Percentiles rank a stretch among this genome's conserved stretches.
These are phyloP conservation scores for Leptocoma aspasia DNA, from an alignment of 2,113 vertebrate species.

Conservation along the genomic window DNA sequence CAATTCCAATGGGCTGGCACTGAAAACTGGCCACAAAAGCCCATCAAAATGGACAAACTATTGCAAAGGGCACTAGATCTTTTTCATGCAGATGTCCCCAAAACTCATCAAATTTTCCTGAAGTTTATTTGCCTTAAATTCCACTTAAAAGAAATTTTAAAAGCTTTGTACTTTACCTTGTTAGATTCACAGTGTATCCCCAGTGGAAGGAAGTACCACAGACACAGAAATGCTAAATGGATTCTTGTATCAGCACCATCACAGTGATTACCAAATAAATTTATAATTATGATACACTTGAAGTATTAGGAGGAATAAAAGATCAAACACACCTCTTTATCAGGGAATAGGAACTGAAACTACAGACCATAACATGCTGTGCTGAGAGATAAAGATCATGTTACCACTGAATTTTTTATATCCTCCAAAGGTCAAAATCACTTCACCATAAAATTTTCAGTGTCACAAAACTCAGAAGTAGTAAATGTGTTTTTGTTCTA, in stretches of 20 bases:
- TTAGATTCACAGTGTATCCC: accelerated
- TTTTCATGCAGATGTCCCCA: not conserved
- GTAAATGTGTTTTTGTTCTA: conserved; percentile 56
- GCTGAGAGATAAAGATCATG: conserved; percentile 58
- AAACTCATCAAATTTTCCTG: not conserved
- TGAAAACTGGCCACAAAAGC: not conserved
- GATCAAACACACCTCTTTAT: conserved; percentile 57
- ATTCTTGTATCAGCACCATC: not conserved
- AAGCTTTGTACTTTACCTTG: not conserved
- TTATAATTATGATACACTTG: conserved; percentile 39
- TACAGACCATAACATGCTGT: conserved; percentile 8
- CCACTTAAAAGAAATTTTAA: not conserved
- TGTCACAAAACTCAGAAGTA: conserved; percentile 45
- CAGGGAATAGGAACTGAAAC: conserved; percentile 1
- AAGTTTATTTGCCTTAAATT: not conserved
- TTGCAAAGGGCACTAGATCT: accelerated
- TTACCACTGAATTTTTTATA: conserved; percentile 63
- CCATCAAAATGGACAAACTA: not conserved
- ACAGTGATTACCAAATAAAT: conserved; percentile 46
- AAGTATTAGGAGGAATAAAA: conserved; percentile 37
- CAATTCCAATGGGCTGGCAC: accelerated
- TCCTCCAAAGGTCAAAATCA: conserved; percentile 65
- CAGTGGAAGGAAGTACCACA: not conserved
- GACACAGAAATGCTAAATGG: not conserved
- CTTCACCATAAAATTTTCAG: conserved; percentile 60